phyloP scores from a whole-genome alignment of 2,888 invertebrate species.

The Athalia cordata region DNA sequence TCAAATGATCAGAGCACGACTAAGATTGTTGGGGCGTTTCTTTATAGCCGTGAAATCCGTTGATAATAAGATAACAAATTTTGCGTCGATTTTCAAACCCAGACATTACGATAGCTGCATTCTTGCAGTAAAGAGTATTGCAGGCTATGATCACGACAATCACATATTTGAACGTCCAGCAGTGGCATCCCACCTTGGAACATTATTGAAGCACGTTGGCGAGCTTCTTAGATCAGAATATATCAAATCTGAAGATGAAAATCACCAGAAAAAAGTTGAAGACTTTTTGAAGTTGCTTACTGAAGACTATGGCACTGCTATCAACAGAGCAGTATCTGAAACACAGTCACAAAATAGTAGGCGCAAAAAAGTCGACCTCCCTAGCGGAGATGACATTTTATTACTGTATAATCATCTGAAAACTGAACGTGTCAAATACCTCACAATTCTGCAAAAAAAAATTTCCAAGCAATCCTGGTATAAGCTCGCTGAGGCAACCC shows the following conservation, averaged over 20 bases:
- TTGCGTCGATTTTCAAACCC: constrained; percentile 47
- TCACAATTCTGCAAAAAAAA: constrained; percentile 4
- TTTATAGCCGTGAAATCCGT: constrained; percentile 44
- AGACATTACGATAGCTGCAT: constrained; percentile 46
- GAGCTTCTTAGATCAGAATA: constrained; percentile 40
- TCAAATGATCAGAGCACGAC: constrained; percentile 44
- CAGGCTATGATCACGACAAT: constrained; percentile 36
- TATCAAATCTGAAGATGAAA: constrained; percentile 32
- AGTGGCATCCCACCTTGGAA: constrained; percentile 44
- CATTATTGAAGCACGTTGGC: constrained; percentile 47
- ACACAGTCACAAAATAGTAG: constrained; percentile 48
- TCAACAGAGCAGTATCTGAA: constrained; percentile 50
- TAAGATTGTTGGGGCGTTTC: constrained; percentile 46
- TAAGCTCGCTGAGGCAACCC: constrained; percentile 22
- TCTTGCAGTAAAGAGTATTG: constrained; percentile 38
- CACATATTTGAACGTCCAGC: constrained; percentile 45
- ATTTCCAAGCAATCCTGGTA: constrained; percentile 34
- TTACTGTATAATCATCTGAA: constrained; percentile 28
- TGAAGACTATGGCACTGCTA: constrained; percentile 47
- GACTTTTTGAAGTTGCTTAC: constrained; percentile 47
- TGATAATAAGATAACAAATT: constrained; percentile 30
- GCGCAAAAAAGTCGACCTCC: constrained; percentile 45
- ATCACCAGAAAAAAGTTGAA: constrained; percentile 44
- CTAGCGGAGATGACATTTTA: constrained; percentile 45
- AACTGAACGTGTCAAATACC: constrained; percentile 4